A percentile compares a stretch with the other conserved stretches of the same genome.
phyloP scores from a whole-genome alignment of 2,888 invertebrate genomes.

The Rhopalosiphum nymphaeae region DNA sequence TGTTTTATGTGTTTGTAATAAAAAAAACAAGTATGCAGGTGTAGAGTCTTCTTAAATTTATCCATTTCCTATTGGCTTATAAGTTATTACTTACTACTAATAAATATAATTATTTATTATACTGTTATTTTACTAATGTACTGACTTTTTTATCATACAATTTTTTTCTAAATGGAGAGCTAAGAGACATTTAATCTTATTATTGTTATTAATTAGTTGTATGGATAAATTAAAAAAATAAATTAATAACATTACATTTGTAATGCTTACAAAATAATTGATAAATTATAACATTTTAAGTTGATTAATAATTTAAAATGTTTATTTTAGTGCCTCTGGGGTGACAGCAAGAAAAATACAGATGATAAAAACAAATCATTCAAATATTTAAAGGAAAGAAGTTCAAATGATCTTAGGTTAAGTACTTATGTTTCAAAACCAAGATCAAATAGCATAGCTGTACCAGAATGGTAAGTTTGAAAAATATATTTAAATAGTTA shows the following conservation, averaged over 20 bases:
- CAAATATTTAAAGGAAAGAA: conserved; percentile 27
- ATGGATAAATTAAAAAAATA: not conserved
- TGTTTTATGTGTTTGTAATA: no score
- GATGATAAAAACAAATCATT: conserved; percentile 43
- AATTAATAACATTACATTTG: not conserved
- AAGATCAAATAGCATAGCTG: conserved; percentile 34
- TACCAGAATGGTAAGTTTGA: conserved; percentile 43
- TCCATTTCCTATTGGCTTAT: not conserved
- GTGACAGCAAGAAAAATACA: not conserved
- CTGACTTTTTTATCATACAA: no score
- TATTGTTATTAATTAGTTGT: not conserved
- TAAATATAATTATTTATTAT: not conserved
- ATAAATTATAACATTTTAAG: not conserved
- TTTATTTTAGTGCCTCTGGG: conserved; percentile 42
- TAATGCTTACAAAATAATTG: not conserved
- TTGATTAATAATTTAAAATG: not conserved
- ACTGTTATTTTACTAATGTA: not conserved
- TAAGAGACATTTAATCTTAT: not conserved
- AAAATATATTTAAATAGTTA: not conserved
- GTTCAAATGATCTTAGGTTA: conserved; percentile 12
- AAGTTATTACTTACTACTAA: not conserved
- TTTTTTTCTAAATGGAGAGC: not conserved
- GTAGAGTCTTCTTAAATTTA: not conserved
- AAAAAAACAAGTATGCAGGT: no score
- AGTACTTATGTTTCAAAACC: not conserved